Conservation (phyloP, 1,140 invertebrate genomes). For the Andricus grossulariae region DNA sequence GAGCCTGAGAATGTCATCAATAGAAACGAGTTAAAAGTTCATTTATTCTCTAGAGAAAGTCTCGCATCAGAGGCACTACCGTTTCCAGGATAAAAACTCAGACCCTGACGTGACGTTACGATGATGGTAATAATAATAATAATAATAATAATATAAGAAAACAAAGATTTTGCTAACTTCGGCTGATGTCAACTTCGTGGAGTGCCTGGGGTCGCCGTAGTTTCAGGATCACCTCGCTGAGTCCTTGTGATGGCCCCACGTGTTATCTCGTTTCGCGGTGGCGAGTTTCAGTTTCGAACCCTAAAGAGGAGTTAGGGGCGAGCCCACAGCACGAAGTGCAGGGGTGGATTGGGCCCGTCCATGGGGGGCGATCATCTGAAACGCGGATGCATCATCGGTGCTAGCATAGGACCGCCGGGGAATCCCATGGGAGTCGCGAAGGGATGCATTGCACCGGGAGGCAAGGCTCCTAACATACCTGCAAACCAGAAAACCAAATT, state of each 20-base stretch:
- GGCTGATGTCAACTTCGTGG: slow-evolving; percentile 27
- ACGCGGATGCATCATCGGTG: slow-evolving; percentile 85
- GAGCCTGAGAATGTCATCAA: slow-evolving; percentile 46
- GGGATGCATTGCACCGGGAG: slow-evolving; percentile 81
- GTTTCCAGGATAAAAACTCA: slow-evolving; percentile 27
- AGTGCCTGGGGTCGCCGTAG: background rate
- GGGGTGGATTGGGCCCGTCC: slow-evolving; percentile 72
- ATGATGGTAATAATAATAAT: slow-evolving; percentile 47
- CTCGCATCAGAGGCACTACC: no score
- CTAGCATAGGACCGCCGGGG: slow-evolving; percentile 78
- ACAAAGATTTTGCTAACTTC: slow-evolving; percentile 70
- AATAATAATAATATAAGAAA: slow-evolving; percentile 54
- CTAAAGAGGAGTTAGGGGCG: slow-evolving; percentile 69
- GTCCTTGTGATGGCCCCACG: slow-evolving; percentile 34
- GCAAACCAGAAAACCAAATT: slow-evolving; percentile 66
- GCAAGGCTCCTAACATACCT: slow-evolving; percentile 82
- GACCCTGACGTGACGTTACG: slow-evolving; percentile 50
- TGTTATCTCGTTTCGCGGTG: slow-evolving; percentile 39
- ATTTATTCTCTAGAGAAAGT: no score
- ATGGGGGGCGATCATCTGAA: slow-evolving; percentile 85
- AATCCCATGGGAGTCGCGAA: slow-evolving; percentile 81
- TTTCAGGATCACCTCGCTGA: background rate
- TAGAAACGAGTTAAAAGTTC: no score
- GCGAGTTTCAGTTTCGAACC: slow-evolving; percentile 53
- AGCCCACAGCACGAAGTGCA: slow-evolving; percentile 76